Evolutionary conservation across 37 sponge, comb jelly and placozoan species (phyloP).

Genomic region (Hormiphora californensis): DNA sequence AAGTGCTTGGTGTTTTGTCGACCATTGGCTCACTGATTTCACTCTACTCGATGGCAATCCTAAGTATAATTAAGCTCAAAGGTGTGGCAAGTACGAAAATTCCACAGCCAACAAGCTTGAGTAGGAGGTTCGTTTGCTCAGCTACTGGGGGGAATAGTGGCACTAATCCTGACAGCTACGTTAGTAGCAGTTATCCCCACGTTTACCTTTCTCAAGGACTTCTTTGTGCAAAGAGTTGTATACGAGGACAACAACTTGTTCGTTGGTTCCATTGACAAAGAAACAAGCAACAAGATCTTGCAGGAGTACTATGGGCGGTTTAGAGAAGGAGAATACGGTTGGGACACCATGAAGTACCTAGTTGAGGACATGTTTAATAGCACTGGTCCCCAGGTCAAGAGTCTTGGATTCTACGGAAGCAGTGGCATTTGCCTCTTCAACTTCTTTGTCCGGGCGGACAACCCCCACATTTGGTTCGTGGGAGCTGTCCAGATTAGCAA

Average conservation of each 20-base stretch:
- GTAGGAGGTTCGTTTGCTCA: too few relatives aligned
- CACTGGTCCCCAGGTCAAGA: too few relatives aligned
- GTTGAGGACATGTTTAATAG: too few relatives aligned
- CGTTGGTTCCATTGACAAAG: background rate
- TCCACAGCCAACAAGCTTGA: background rate
- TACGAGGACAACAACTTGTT: background rate
- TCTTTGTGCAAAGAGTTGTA: background rate
- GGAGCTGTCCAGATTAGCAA: background rate
- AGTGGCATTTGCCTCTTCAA: constrained; percentile 18
- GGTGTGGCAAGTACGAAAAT: background rate
- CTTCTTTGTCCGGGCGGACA: background rate
- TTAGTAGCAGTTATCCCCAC: background rate
- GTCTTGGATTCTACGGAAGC: constrained; percentile 25
- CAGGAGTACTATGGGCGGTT: background rate
- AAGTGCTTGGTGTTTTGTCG: background rate
- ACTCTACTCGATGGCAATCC: constrained; percentile 1
- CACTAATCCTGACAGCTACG: background rate
- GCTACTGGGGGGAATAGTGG: background rate
- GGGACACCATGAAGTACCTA: too few relatives aligned
- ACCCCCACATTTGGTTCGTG: background rate
- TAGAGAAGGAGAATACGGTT: too few relatives aligned
- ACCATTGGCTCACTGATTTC: background rate
- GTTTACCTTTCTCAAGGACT: background rate
- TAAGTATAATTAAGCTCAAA: background rate
- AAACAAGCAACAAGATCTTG: background rate